Conservation (phyloP, 2,113 vertebrate species). For the Carassius carassius region DNA sequence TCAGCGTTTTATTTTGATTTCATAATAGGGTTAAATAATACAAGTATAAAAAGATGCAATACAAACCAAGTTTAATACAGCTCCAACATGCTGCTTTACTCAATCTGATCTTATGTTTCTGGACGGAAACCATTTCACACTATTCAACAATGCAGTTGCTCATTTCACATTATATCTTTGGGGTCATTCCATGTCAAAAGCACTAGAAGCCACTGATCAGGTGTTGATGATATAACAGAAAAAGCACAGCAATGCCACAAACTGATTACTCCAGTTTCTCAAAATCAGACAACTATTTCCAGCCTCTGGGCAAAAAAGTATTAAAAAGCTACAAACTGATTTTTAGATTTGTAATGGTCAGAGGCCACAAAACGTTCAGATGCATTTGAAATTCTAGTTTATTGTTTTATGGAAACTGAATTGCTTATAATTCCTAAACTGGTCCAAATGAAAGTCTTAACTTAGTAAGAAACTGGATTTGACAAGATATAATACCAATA, state of each 20-base stretch:
- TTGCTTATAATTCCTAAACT: not conserved
- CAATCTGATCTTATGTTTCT: conserved; percentile 20
- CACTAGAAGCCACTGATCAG: not conserved
- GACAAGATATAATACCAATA: too few relatives aligned
- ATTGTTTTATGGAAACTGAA: too few relatives aligned
- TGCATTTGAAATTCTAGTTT: too few relatives aligned
- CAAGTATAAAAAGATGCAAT: conserved; percentile 29
- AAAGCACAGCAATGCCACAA: not conserved
- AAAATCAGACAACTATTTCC: too few relatives aligned
- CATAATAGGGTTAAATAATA: conserved; percentile 30
- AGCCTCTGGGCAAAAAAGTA: not conserved
- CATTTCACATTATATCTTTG: conserved; percentile 17
- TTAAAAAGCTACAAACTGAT: not conserved
- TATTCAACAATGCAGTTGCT: conserved; percentile 5
- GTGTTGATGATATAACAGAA: not conserved
- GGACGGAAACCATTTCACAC: conserved; percentile 14
- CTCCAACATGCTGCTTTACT: conserved; percentile 19
- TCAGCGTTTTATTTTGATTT: conserved; percentile 48
- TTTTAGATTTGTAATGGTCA: not conserved
- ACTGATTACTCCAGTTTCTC: too few relatives aligned
- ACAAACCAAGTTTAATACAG: not conserved
- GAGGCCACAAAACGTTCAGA: not conserved
- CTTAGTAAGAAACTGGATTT: not conserved
- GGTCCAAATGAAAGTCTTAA: not conserved
- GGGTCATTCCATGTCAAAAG: not conserved